A percentile compares a stretch with the other conserved stretches of the same genome.
Conservation (phyloP, 2,113 vertebrate genomes). For the Chunga burmeisteri region DNA sequence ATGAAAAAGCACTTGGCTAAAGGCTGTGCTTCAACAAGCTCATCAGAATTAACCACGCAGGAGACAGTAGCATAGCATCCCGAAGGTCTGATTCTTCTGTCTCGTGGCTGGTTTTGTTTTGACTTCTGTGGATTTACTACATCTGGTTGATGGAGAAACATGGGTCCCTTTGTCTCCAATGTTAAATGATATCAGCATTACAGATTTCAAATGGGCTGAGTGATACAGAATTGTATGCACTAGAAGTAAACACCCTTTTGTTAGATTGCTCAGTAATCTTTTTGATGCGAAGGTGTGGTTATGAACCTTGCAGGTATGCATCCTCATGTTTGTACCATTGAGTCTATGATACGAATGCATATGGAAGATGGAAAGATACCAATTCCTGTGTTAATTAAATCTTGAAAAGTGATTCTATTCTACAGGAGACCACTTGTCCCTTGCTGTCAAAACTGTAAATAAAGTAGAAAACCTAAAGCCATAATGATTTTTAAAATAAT, state of each 20-base stretch:
- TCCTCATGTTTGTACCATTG: not conserved
- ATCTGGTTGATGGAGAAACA: not conserved
- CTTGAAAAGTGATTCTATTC: not conserved
- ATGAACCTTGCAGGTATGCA: not conserved
- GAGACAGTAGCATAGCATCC: not conserved
- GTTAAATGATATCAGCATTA: not conserved
- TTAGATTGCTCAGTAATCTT: not conserved
- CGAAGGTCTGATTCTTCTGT: not conserved
- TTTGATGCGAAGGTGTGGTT: not conserved
- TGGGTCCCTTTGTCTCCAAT: not conserved
- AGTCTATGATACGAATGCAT: not conserved
- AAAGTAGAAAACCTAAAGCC: not conserved
- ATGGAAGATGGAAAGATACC: not conserved
- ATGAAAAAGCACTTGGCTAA: slow-evolving; percentile 40
- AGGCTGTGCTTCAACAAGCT: slow-evolving; percentile 34
- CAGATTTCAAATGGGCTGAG: not conserved
- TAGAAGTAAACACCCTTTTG: slow-evolving; percentile 5
- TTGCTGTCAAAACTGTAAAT: not conserved
- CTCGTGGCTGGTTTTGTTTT: not conserved
- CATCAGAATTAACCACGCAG: not conserved
- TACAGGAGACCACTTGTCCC: not conserved
- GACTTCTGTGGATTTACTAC: not conserved
- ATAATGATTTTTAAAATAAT: not conserved
- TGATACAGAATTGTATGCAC: not conserved
- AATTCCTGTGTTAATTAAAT: not conserved